Base-by-base conservation (phyloP, 2,888 invertebrate genomes). In the Emmelina monodactyla region DNA sequence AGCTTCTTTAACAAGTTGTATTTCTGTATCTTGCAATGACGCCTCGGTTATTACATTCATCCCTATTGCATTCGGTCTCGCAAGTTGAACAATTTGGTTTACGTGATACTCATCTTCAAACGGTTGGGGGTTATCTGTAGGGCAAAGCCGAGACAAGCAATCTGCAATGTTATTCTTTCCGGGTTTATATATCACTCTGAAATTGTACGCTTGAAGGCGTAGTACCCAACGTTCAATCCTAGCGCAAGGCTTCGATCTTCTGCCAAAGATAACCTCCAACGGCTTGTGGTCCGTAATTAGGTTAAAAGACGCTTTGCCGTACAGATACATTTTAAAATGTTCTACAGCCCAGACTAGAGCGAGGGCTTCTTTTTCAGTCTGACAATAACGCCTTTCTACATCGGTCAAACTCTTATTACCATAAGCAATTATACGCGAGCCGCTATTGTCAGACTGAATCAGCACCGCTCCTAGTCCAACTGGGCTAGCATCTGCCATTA, bases 221-320 rank as follows among this genome's bases (percentile, higher is more conserved):
- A 25, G 25, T 25, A 25, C n/a, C 25, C 25, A 25, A 25, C n/a
- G 4, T 11, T 25, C 25, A 10, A 25, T 25, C 25, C 35, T 1
- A 30, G 15, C 15, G 33, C 29, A 9, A 33, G 15, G 6, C 33
- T 33, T 36, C 7, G 36, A 39, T 7, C 33, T 36, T 14, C 13
- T 9, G 2, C 33, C 22, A 15, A 22, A 37, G 10, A 32, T 12
- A 11, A 25, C 14, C 30, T 36, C 14, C 29, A 14, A 11, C 13
- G 32, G 16, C 19, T 19, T 32, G 28, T 28, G 19, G 22, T 32
- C 30, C 2, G 22, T 33, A 13, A 33, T 33, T 5, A 19, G n/a
- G 1, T 50, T 53, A 32, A 40, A 40, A 16, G 16, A 6, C 9
- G 25, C 32, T 2, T 31, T 31, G 32, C 39, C 39, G n/a, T 25